A percentile compares a stretch with the other conserved stretches of the same genome.
These are phyloP conservation scores for Sebastes itinus DNA, from an alignment of 2,797 vertebrate genomes.

Conservation along the genomic window DNA sequence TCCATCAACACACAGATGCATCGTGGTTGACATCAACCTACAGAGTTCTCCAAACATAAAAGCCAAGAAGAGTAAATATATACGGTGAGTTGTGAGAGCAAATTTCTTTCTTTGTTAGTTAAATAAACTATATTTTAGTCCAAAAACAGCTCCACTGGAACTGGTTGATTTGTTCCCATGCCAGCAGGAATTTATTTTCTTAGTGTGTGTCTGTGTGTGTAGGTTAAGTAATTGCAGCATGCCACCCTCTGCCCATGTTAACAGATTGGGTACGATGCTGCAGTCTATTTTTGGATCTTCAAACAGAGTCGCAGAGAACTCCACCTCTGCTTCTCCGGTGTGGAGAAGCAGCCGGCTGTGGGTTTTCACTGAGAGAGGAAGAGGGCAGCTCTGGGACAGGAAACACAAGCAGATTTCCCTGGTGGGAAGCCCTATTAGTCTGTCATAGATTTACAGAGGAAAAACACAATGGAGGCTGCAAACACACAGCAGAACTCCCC, in stretches of 20 bases:
- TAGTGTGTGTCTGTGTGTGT: neutral
- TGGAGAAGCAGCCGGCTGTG: slow-evolving; percentile 42
- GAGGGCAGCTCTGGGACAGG: slow-evolving; percentile 72
- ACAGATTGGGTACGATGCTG: slow-evolving; percentile 24
- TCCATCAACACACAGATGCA: neutral
- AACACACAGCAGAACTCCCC: slow-evolving; percentile 45
- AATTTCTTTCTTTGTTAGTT: neutral
- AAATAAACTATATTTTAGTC: neutral
- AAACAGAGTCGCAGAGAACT: slow-evolving; percentile 44
- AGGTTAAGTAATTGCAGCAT: slow-evolving; percentile 16
- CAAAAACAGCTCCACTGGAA: neutral
- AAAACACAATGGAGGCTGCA: slow-evolving; percentile 58
- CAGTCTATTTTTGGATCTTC: slow-evolving; percentile 53
- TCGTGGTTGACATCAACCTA: neutral
- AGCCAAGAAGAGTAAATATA: neutral
- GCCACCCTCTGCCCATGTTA: neutral
- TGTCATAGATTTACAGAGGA: slow-evolving; percentile 60
- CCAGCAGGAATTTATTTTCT: neutral
- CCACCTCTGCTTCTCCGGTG: slow-evolving; percentile 41
- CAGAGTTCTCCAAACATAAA: neutral
- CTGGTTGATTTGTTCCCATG: slow-evolving; percentile 19
- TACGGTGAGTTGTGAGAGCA: neutral
- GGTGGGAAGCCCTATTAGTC: slow-evolving; percentile 64
- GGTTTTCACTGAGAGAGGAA: slow-evolving; percentile 66
- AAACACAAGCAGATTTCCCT: slow-evolving; percentile 70